These are phyloP conservation scores for Ammospiza nelsoni DNA, from an alignment of 2,113 vertebrate genomes.

Conservation along the genomic window DNA sequence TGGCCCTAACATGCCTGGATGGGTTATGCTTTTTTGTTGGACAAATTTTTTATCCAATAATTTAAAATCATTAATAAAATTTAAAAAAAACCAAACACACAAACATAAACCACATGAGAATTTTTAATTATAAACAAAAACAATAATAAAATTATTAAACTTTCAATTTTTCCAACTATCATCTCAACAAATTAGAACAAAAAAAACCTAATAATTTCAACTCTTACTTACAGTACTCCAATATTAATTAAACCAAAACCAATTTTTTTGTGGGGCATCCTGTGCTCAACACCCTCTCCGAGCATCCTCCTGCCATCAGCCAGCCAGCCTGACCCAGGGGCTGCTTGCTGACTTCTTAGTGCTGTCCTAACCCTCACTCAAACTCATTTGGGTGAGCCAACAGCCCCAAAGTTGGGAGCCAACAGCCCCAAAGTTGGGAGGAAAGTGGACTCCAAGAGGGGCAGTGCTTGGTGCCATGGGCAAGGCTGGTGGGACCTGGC, in stretches of 20 bases:
- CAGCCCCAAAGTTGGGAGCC: neutral
- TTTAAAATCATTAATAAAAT: neutral
- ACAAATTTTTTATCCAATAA: neutral
- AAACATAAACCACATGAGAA: neutral
- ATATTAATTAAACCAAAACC: neutral
- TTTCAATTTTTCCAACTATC: neutral
- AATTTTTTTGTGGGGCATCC: neutral
- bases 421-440: neutral
- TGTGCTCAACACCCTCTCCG: neutral
- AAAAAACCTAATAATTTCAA: neutral
- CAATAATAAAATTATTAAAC: neutral
- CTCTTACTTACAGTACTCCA: neutral
- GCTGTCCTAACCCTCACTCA: neutral
- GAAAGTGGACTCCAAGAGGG: neutral
- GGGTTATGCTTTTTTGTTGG: neutral
- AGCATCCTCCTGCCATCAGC: neutral
- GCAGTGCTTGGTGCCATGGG: accelerated
- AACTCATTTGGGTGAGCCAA: neutral
- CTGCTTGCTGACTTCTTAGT: neutral
- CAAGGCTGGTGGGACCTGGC: neutral
- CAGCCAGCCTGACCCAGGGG: neutral
- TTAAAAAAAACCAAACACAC: no score
- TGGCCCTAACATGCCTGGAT: neutral
- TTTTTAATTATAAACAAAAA: neutral
- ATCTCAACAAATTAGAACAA: neutral